Conservation (phyloP, 2,113 vertebrate species). For the Carassius auratus region DNA sequence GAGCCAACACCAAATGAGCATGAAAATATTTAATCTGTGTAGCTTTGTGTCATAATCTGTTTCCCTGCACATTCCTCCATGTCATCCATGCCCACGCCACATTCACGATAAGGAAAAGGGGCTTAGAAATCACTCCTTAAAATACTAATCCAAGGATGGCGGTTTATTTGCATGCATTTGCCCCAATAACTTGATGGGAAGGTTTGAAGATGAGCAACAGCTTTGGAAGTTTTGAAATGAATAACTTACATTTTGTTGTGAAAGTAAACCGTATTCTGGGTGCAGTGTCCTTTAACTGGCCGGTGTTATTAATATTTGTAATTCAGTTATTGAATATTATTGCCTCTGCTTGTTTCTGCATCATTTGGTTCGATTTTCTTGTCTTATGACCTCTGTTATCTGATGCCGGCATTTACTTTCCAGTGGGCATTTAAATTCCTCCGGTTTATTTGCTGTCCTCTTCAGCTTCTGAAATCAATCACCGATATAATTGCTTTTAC, state of each 20-base stretch:
- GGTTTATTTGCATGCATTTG: constrained; percentile 5
- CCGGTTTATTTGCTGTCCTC: constrained; percentile 61
- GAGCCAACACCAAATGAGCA: constrained; percentile 12
- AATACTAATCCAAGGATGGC: background rate
- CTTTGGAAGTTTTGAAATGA: background rate
- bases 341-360: background rate
- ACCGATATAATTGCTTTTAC: constrained; percentile 74
- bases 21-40: constrained; percentile 32
- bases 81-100: background rate
- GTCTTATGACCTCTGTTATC: background rate
- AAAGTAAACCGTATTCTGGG: background rate
- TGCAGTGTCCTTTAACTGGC: background rate
- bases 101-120: background rate
- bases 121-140: background rate
- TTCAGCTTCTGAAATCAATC: constrained; percentile 66
- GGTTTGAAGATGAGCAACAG: constrained; percentile 9
- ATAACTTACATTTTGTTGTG: background rate
- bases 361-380: background rate
- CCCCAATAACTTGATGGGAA: background rate
- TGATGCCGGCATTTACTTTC: constrained; percentile 43
- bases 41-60: constrained; percentile 31
- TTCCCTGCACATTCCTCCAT: background rate
- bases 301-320: background rate
- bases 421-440: constrained; percentile 62
- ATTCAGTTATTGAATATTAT: constrained; percentile 15